Evolutionary conservation across 2,113 vertebrate genomes (phyloP), one percentile per base, ranked within the genome.

Genomic region (Rana temporaria): DNA sequence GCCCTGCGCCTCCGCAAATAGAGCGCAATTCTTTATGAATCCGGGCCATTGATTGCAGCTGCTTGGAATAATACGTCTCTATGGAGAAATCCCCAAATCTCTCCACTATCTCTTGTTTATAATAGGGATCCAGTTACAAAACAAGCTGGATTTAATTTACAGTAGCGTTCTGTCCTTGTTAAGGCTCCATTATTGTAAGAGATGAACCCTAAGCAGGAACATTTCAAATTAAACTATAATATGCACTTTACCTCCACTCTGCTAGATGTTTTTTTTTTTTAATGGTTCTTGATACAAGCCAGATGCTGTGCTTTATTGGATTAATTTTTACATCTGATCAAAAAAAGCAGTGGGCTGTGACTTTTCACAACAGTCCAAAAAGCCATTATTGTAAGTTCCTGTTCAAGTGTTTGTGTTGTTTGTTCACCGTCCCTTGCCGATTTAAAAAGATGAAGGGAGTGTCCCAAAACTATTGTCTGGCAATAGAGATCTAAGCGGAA

Each of bases 281-380:
- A 71, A 80, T 80, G 52, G 66, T 57, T 67, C 9, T 57, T 70
- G 56, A 80, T 80, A 70, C 34, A 80, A 73, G 6, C 68, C 79
- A 81, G 79, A 81, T 81, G 69, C 8, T 73, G 15, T 14, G 2
- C 11, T 72, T 81, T 81, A 81, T 73, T 81, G 69, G 53, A 71
- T 81, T 81, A 65, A 72, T 64, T 81, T 30, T 65, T 55, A 42
- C 62, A 81, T 81, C 69, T 38, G 48, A 73, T 66, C 59, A 59
- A 73, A 22, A 81, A 8, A 73, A 73, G 69, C 34, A 52, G 69
- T 65, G 68, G 69, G 19, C 69, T 81, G 69, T 55, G 79, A 73
- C 59, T 38, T 70, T 71, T 73, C 26, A 73, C 22, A 65, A 73
- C 42, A 62, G 32, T 38, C 66, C 78, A 80, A 70, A 69, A 59